These are phyloP conservation scores for Eupithecia dodoneata DNA, from an alignment of 2,888 invertebrate species.

Conservation along the genomic window DNA sequence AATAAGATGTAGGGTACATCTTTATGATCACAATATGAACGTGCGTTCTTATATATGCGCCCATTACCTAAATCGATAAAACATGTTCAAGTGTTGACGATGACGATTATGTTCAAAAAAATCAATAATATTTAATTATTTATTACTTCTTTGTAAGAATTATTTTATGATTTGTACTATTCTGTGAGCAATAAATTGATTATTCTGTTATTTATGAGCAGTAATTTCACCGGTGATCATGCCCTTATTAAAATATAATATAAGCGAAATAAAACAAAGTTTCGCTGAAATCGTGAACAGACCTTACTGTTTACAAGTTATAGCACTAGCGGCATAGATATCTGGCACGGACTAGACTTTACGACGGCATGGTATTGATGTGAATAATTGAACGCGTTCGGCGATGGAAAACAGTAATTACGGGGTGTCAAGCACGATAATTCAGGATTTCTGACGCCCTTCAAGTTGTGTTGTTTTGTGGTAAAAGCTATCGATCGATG, in stretches of 20 bases:
- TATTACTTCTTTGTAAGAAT: too few relatives aligned
- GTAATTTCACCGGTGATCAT: background rate
- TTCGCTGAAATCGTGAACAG: background rate
- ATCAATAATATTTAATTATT: too few relatives aligned
- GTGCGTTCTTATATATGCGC: background rate
- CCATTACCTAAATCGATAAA: too few relatives aligned
- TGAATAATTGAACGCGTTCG: conserved; percentile 29
- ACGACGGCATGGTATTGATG: conserved; percentile 3
- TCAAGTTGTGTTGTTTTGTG: conserved; percentile 15
- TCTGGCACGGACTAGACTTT: background rate
- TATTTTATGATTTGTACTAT: too few relatives aligned
- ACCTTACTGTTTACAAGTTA: background rate
- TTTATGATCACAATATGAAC: background rate
- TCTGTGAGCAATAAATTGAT: too few relatives aligned
- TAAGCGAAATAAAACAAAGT: background rate
- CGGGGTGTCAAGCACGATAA: conserved; percentile 21
- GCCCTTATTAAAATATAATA: too few relatives aligned
- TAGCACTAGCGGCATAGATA: background rate
- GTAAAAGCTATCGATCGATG: background rate
- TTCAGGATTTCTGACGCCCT: conserved; percentile 11
- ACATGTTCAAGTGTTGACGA: too few relatives aligned
- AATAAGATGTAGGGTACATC: background rate
- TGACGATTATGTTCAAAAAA: too few relatives aligned
- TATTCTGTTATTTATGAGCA: background rate
- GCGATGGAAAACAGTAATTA: conserved; percentile 31